These are phyloP conservation scores for Idaea straminata DNA, from an alignment of 2,888 invertebrate genomes.

Conservation along the genomic window DNA sequence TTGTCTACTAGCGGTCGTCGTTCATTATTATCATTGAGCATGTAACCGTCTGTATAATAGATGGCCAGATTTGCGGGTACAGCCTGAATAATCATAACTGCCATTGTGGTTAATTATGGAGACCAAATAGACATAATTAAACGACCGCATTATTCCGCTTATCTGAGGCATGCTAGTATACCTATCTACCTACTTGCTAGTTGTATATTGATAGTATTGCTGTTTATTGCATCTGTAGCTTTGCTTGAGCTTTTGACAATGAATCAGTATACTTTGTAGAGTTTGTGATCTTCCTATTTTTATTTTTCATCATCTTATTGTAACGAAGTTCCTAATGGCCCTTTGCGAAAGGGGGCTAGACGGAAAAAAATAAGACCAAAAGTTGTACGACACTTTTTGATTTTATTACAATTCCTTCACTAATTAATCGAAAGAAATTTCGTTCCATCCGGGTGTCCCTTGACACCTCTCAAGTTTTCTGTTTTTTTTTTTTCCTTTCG, in stretches of 20 bases:
- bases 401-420: too few relatives aligned
- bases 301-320: too few relatives aligned
- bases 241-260: background rate
- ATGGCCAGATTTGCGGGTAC: slow-evolving; percentile 62
- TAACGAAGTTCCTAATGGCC: too few relatives aligned
- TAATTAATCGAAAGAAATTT: too few relatives aligned
- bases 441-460: too few relatives aligned
- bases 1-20: background rate
- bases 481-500: too few relatives aligned
- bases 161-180: background rate
- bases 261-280: too few relatives aligned
- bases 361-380: too few relatives aligned
- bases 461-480: too few relatives aligned
- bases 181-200: background rate
- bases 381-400: too few relatives aligned
- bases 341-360: too few relatives aligned
- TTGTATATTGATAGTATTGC: background rate
- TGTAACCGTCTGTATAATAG: slow-evolving; percentile 66
- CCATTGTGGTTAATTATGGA: slow-evolving; percentile 63
- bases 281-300: too few relatives aligned
- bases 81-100: slow-evolving; percentile 67
- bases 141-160: slow-evolving; percentile 4
- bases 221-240: background rate
- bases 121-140: slow-evolving; percentile 33
- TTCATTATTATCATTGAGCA: slow-evolving; percentile 27